Base-by-base conservation (phyloP, 2,113 vertebrate species). In the Scytalopus superciliaris region DNA sequence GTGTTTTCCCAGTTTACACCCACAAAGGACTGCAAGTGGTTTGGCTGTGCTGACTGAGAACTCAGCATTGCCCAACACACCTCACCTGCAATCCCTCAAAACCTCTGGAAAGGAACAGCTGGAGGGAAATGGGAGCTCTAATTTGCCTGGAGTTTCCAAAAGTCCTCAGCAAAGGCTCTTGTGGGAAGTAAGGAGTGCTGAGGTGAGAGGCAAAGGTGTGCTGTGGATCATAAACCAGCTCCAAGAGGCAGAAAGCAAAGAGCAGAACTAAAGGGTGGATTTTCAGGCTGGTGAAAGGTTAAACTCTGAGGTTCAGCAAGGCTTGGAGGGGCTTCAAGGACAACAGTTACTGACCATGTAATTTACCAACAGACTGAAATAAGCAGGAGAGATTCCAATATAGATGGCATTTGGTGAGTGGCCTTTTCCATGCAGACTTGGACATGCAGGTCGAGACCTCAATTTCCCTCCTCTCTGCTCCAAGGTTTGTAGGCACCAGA, bases 401-500 rank as follows among this genome's bases (percentile, higher is more conserved):
- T 30, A 97, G 95, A 96, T 96, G 93, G 85, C 74, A 95, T 96
- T 95, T 95, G 87, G 83, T 92, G 73, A 93, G 60, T 70, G 90
- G 73, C 57, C 63, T 87, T 95, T 94, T 87, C 96, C 93, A 87
- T 77, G 87, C 81, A 83, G 76, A 14, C 74, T 93, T 69, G 81
- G 83, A 77, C 63, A 80, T 89, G 68, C 15, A 84, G 93, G 95
- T 97, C 95, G 80, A 90, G 96, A 97, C 96, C 92, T 96, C 97
- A 97, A 94, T 97, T 97, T 96, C 94, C 94, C 87, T 96, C 69
- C 67, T 95, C 76, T 95, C 78, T 87, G 77, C 83, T 95, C 77
- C 84, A 76, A 94, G 83, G 92, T 89, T 89, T 93, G 92, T 80
- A 93, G 84, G 87, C 69, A 94, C 87, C 76, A 94, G 76, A 95